These are phyloP conservation scores for Pygocentrus nattereri DNA, from an alignment of 2,797 vertebrate species.

Conservation along the genomic window DNA sequence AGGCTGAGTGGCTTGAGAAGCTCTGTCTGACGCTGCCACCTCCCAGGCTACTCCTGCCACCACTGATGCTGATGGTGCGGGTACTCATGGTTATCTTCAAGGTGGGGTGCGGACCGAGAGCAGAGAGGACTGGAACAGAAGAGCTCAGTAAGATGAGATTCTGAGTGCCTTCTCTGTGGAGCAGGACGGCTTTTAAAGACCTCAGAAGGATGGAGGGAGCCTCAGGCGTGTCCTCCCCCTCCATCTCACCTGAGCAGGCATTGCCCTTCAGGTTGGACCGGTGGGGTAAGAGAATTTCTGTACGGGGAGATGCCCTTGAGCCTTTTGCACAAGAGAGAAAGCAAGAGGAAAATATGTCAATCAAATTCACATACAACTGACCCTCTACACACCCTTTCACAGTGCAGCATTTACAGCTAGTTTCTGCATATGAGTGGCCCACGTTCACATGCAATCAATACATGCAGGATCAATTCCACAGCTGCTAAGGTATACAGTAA, in stretches of 20 bases:
- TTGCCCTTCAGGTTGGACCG: conserved; percentile 48
- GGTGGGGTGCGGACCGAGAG: conserved; percentile 55
- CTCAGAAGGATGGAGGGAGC: conserved; percentile 58
- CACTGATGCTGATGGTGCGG: neutral
- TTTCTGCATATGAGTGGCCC: neutral
- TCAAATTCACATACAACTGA: conserved; percentile 4
- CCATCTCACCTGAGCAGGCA: conserved; percentile 49
- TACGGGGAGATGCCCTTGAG: conserved; percentile 33
- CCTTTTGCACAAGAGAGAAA: conserved; percentile 23
- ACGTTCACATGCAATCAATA: neutral
- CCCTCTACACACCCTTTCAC: neutral
- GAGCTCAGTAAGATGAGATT: conserved; percentile 79
- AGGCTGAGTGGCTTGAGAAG: conserved; percentile 58
- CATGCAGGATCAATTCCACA: neutral
- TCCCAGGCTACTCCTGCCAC: neutral
- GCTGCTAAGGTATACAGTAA: neutral
- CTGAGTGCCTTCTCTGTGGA: conserved; percentile 70
- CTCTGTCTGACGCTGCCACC: neutral
- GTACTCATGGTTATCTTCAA: conserved; percentile 40
- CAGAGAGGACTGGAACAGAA: conserved; percentile 68
- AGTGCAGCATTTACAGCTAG: neutral
- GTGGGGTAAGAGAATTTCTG: conserved; percentile 36
- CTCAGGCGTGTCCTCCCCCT: conserved; percentile 57
- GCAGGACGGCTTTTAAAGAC: conserved; percentile 67
- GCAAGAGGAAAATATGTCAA: neutral